Evolutionary conservation across 1,140 invertebrate species (phyloP).

Genomic region (Drosophila serrata): DNA sequence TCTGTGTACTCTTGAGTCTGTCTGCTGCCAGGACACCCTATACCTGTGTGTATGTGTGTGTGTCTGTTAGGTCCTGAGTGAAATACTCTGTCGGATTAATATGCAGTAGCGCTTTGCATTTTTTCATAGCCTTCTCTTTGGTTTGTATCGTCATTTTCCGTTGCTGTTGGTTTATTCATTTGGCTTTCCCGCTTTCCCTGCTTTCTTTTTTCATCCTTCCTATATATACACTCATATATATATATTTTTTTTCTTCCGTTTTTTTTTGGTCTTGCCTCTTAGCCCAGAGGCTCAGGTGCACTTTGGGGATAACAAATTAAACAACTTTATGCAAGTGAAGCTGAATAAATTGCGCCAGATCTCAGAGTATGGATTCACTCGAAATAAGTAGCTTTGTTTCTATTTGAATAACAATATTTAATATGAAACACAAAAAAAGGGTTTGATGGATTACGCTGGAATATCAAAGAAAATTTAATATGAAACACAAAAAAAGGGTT

Average conservation of each 20-base stretch:
- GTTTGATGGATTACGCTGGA: background rate
- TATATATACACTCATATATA: constrained; percentile 8
- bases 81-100: constrained; percentile 83
- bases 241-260: background rate
- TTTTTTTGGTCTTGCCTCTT: constrained; percentile 29
- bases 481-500: background rate
- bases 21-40: constrained; percentile 39
- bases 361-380: constrained; percentile 27
- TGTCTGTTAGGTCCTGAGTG: constrained; percentile 49
- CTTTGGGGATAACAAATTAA: constrained; percentile 82
- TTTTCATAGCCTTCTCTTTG: constrained; percentile 41
- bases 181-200: constrained; percentile 59
- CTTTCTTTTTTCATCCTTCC: constrained; percentile 23
- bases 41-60: constrained; percentile 8
- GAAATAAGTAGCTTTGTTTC: constrained; percentile 17
- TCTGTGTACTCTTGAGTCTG: constrained; percentile 1
- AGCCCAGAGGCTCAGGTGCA: constrained; percentile 69
- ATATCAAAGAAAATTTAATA: background rate
- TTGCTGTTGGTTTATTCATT: constrained; percentile 77
- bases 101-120: constrained; percentile 78
- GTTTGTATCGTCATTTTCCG: constrained; percentile 53
- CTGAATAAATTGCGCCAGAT: constrained; percentile 50
- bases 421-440: background rate
- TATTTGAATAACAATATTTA: background rate
- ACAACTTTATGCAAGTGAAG: constrained; percentile 72